phyloP scores from a whole-genome alignment of 2,888 invertebrate genomes.

The Silvanus unidentatus region DNA sequence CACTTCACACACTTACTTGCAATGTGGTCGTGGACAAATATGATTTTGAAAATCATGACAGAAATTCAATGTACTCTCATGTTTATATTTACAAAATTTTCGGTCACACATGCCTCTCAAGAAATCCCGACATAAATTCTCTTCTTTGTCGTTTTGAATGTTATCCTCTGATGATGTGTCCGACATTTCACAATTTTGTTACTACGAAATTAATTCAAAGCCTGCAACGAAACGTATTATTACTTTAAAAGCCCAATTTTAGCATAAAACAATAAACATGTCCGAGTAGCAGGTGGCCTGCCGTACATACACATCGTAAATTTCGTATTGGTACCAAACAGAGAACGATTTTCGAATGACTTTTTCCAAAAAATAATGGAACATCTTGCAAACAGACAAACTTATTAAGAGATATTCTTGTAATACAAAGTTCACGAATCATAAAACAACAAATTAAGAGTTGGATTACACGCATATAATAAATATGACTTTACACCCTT shows the following conservation, averaged over 20 bases:
- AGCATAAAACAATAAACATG: constrained; percentile 31
- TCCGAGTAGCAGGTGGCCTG: constrained; percentile 14
- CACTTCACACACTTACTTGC: constrained; percentile 47
- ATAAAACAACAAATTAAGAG: no score
- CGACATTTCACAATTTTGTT: constrained; percentile 39
- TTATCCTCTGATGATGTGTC: constrained; percentile 39
- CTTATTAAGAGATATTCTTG: no score
- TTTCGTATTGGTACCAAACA: no score
- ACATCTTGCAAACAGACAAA: no score
- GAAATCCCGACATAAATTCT: constrained; percentile 53
- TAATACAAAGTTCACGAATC: no score
- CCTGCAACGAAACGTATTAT: no score
- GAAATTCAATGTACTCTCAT: constrained; percentile 49
- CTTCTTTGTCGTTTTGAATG: constrained; percentile 33
- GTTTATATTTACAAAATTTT: constrained; percentile 51
- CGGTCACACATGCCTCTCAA: constrained; percentile 54
- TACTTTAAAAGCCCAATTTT: no score
- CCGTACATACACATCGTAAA: not conserved
- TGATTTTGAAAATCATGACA: constrained; percentile 70
- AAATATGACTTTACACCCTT: no score
- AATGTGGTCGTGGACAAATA: constrained; percentile 65
- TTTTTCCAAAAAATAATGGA: no score
- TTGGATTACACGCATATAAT: no score
- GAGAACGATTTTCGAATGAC: no score
- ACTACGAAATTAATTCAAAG: not conserved